Conservation (phyloP, 1,140 invertebrate genomes). For the Aphaenogaster ashmeadi region DNA sequence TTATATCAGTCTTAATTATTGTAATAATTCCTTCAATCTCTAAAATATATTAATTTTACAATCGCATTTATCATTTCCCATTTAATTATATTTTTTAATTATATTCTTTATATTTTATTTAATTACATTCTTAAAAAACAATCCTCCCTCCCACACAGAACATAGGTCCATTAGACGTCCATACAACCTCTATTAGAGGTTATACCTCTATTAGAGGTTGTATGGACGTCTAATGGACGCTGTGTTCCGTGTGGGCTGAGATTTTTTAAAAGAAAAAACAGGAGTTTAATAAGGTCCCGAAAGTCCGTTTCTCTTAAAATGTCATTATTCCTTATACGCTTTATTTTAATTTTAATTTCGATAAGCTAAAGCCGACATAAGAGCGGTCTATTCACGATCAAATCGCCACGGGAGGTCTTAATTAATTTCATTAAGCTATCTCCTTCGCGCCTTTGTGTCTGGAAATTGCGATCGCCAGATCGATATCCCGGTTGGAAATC, state of each 20-base stretch:
- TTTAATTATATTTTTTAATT: background rate
- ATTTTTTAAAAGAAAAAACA: background rate
- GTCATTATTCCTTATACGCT: background rate
- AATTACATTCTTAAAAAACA: background rate
- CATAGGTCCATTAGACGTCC: too few species aligned
- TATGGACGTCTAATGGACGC: too few species aligned
- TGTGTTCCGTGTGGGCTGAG: too few species aligned
- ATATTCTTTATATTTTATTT: too few species aligned
- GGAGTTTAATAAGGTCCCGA: background rate
- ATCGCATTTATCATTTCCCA: background rate
- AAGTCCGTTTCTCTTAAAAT: background rate
- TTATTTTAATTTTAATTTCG: background rate
- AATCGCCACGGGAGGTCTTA: constrained; percentile 57
- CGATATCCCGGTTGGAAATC: constrained; percentile 12
- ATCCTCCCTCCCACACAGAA: too few species aligned
- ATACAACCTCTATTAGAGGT: too few species aligned
- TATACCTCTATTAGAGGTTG: too few species aligned
- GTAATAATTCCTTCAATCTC: background rate
- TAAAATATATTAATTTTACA: background rate
- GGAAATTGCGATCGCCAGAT: background rate
- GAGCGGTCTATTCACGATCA: constrained; percentile 62
- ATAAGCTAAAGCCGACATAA: background rate
- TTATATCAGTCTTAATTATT: background rate
- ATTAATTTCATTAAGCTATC: constrained; percentile 73
- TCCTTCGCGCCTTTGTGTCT: background rate